Evolutionary conservation across 2,113 vertebrate genomes (phyloP), one percentile per base, ranked within the genome.

Genomic region (Alethe diademata): DNA sequence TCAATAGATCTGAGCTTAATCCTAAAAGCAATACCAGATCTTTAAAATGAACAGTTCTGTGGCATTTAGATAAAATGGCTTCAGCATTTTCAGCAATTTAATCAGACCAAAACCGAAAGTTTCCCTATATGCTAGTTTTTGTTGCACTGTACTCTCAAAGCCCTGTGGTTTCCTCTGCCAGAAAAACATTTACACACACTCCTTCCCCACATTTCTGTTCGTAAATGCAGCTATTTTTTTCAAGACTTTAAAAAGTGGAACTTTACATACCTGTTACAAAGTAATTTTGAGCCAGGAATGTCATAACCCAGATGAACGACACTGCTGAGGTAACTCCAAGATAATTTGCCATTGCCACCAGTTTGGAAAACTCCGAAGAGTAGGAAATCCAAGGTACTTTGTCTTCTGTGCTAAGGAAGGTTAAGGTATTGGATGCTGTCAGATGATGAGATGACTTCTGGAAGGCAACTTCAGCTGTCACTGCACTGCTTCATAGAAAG

Each of bases 251-350:
- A 87, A 66, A 95, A 78, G 24, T 50, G 6, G 29, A 94, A 86
- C 2, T 75, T 86, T 85, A 97, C 97, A 9, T 97, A 97, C 97
- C 97, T 95, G 93, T 81, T 80, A 86, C 58, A 72, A 87, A 60
- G 90, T 47, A 31, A 51, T 60, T 86, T 91, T 97, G 96, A 95
- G 78, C 72, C 69, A 78, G 62, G 43, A 92, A 86, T 57, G 65
- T 94, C 67, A 90, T 70, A 65, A 86, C 33, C 94, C 96, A 94
- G 81, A 91, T 0, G 74, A 61, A 94, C 86, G 91, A 31, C 38
- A 78, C 81, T 38, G 88, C 58, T 50, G 85, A 92, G 36, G 81
- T 84, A 76, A 88, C 84, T 95, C 92, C 86, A 84, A 83, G 85
- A 50, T 71, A 66, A 86, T 45, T 69, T 90, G 90, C 33, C 95